Base-by-base conservation (phyloP, 2,888 invertebrate genomes). In the Sisyra nigra region DNA sequence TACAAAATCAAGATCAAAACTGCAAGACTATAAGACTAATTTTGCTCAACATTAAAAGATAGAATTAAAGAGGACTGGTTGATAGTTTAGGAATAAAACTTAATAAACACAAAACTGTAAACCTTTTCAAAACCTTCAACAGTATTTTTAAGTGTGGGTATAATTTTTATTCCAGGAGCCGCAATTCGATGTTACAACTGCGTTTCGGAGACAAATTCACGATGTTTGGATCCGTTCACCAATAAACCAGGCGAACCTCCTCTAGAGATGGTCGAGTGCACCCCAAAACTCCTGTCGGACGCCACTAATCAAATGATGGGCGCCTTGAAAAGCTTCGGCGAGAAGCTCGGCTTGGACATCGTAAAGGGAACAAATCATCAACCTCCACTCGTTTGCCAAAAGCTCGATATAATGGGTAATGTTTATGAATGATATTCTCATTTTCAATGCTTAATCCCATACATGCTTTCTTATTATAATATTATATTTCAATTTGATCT, bases 181-280 rank as follows among this genome's bases (percentile, higher is more conserved):
- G 50, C 46, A 13, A 46, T 50, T 33, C 41, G 47, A 29, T 50
- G 50, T 44, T 50, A 48, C 44, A 47, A 48, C 15, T 50, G 50
- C 45, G 46, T 47, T 14, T 50, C 50, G 10, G 36, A 45, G 35
- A 46, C 46, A 2, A 48, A 50, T 32, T 32, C 45, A 14, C 44
- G 42, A 10, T 50, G 50, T 40, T 42, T 40, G 11, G 48, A 50
- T 40, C 48, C 50, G 2, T 46, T 47, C 14, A 38, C 40, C 8
- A 46, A 40, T 17, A 24, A 24, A 24, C 24, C 24, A 7, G 24
- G 24, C 24, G 44, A 46, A 29, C 41, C 46, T 7, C 45, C 47
- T 34, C 35, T 48, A 3, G 48, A 48, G 43, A 46, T 48, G 17
- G 33, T 45, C 44, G 48, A 49, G 41, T 49, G 49, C 38, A 42